phyloP scores from a whole-genome alignment of 2,113 vertebrate genomes.

The Spermophilus dauricus region DNA sequence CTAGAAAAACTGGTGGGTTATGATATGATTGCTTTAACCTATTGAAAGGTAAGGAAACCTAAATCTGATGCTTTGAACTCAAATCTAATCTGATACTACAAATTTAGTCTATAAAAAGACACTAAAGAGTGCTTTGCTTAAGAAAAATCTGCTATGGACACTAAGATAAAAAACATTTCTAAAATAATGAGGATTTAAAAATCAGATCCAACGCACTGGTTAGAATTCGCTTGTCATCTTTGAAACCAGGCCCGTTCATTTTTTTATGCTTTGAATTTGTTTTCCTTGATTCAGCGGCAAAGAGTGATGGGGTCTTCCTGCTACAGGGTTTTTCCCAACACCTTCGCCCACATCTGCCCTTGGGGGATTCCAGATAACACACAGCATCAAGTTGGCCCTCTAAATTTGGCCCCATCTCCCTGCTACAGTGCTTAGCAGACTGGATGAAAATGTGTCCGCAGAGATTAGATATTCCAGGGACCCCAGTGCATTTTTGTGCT shows the following conservation, averaged over 20 bases:
- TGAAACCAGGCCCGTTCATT: neutral
- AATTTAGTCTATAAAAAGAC: neutral
- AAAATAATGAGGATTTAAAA: neutral
- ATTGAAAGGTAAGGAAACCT: conserved; percentile 22
- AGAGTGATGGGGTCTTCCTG: conserved; percentile 64
- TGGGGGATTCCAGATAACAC: conserved; percentile 70
- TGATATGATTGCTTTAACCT: conserved; percentile 32
- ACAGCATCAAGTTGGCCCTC: conserved; percentile 50
- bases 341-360: conserved; percentile 54
- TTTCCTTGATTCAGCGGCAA: conserved; percentile 69
- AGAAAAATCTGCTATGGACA: conserved; percentile 37
- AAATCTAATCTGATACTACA: neutral
- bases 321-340: conserved; percentile 70
- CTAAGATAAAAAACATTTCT: conserved; percentile 1
- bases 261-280: conserved; percentile 1
- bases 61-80: conserved; percentile 26
- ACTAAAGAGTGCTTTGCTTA: neutral
- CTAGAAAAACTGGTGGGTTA: neutral
- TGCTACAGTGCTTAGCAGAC: conserved; percentile 64
- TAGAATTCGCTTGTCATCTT: conserved; percentile 11
- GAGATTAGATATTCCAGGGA: conserved; percentile 82
- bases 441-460: conserved; percentile 80
- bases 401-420: neutral
- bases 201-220: neutral
- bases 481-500: conserved; percentile 36